phyloP scores from a whole-genome alignment of 2,113 vertebrate genomes.

The Conger conger region DNA sequence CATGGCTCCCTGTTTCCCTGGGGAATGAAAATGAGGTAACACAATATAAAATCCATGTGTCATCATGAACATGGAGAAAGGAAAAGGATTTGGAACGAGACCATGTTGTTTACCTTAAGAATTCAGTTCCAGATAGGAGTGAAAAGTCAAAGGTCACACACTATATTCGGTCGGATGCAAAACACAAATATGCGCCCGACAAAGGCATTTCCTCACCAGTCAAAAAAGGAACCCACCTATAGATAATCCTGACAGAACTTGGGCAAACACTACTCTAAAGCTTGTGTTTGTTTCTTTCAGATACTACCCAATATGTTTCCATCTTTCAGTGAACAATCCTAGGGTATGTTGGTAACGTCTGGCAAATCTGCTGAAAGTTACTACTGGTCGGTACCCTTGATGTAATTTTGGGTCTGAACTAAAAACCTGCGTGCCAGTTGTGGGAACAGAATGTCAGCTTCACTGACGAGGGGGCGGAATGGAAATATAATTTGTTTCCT shows the following conservation, averaged over 20 bases:
- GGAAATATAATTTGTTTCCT: slow-evolving; percentile 24
- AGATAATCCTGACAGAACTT: background rate
- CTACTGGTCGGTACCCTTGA: background rate
- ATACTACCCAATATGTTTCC: background rate
- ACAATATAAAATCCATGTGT: no score
- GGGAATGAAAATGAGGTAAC: no score
- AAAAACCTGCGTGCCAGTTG: background rate
- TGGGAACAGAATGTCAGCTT: slow-evolving; percentile 34
- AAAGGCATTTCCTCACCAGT: background rate
- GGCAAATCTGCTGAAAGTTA: background rate
- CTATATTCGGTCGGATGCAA: background rate
- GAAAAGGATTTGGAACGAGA: no score
- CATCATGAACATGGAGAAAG: no score
- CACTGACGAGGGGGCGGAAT: background rate
- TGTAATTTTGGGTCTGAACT: background rate
- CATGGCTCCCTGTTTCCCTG: no score
- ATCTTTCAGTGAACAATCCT: background rate
- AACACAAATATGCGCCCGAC: background rate
- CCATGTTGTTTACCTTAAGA: no score
- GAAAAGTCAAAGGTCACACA: background rate
- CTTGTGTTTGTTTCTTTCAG: background rate
- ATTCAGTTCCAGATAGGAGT: background rate
- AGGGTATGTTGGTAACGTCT: no score
- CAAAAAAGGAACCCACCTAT: background rate
- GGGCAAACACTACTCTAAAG: background rate